A percentile compares a stretch with the other conserved stretches of the same genome.
Conservation (phyloP, 64 coral and sea anemone genomes). For the Stichodactyla helianthus region DNA sequence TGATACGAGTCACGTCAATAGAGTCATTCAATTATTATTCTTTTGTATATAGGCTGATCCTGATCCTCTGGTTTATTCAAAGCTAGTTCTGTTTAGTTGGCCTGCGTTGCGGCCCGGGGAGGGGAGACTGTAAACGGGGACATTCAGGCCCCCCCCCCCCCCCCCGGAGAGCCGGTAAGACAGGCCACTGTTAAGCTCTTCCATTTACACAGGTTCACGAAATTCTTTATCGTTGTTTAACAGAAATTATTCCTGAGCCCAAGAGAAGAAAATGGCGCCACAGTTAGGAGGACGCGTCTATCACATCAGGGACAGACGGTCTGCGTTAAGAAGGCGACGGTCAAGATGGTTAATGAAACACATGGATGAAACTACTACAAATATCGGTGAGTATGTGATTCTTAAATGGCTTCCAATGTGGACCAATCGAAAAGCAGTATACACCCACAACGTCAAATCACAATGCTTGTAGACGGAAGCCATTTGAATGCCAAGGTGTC, state of each 20-base stretch:
- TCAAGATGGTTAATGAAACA: conserved; percentile 15
- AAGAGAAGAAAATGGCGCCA: background rate
- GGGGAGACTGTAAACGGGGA: too few relatives aligned
- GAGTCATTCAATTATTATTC: too few relatives aligned
- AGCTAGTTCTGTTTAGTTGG: too few relatives aligned
- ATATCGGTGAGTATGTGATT: background rate
- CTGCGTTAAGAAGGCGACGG: background rate
- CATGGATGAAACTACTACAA: background rate
- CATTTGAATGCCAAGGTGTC: too few relatives aligned
- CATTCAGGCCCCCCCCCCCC: too few relatives aligned
- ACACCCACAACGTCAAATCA: background rate
- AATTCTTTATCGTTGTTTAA: background rate
- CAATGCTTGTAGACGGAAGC: background rate
- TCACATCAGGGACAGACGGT: background rate
- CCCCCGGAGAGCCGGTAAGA: too few relatives aligned
- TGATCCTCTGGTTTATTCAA: too few relatives aligned
- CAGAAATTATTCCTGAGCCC: background rate
- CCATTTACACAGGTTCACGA: background rate
- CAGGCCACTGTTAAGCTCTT: too few relatives aligned
- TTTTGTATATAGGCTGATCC: too few relatives aligned
- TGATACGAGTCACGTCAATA: too few relatives aligned
- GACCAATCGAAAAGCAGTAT: background rate
- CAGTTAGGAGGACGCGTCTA: conserved; percentile 8
- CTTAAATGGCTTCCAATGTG: background rate
- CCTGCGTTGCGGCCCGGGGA: too few relatives aligned